A percentile compares a stretch with the other conserved stretches of the same genome.
Evolutionary conservation across 23 tunicate genomes (phyloP).

Genomic region (Diplosoma virens): DNA sequence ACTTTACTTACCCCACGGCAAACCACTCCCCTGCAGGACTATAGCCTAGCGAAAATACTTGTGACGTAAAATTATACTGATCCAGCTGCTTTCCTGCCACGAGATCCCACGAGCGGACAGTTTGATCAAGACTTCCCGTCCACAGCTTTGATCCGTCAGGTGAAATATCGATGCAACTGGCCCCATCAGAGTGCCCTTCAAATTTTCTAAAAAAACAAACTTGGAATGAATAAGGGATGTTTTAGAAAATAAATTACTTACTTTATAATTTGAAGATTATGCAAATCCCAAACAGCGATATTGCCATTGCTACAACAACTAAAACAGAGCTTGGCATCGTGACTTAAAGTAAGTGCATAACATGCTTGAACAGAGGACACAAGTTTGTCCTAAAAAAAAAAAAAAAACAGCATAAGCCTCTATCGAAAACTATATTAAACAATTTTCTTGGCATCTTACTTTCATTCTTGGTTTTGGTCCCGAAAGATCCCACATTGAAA

Average conservation of each 20-base stretch:
- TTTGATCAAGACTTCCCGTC: slow-evolving; percentile 97
- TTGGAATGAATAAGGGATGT: neutral
- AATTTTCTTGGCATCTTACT: neutral
- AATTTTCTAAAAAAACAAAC: slow-evolving; percentile 50
- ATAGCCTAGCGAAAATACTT: slow-evolving; percentile 93
- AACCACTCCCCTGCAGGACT: slow-evolving; percentile 94
- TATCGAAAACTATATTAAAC: neutral
- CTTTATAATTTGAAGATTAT: slow-evolving; percentile 62
- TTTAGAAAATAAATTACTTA: too few relatives aligned
- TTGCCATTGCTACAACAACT: slow-evolving; percentile 89
- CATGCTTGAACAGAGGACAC: slow-evolving; percentile 55
- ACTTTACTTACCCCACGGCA: slow-evolving; percentile 82
- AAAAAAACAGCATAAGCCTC: neutral
- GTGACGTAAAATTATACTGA: slow-evolving; percentile 73
- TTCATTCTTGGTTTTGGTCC: slow-evolving; percentile 48
- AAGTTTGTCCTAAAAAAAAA: slow-evolving; percentile 52
- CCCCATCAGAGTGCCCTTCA: slow-evolving; percentile 98
- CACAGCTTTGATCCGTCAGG: slow-evolving; percentile 94
- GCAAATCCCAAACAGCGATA: slow-evolving; percentile 82
- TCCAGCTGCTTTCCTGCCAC: slow-evolving; percentile 75
- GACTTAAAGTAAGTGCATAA: slow-evolving; percentile 76
- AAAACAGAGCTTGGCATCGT: slow-evolving; percentile 72
- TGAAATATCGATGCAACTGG: slow-evolving; percentile 90
- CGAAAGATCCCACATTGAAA: slow-evolving; percentile 89
- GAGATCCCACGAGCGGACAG: slow-evolving; percentile 91